phyloP scores from a whole-genome alignment of 2,797 vertebrate genomes.

The Thripadectes ignobilis region DNA sequence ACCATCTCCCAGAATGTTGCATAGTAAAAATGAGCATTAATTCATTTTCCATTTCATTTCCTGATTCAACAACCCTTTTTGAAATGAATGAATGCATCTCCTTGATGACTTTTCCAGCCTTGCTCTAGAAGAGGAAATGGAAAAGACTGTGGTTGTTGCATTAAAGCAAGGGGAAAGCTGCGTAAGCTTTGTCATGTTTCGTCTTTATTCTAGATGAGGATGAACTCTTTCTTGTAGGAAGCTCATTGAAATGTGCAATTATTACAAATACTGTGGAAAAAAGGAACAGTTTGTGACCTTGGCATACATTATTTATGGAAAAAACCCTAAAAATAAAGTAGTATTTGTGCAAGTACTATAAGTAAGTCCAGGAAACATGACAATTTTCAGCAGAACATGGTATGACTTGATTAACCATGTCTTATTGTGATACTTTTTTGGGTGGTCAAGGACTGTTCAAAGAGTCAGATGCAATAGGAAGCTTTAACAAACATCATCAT shows the following conservation, averaged over 20 bases:
- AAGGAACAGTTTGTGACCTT: neutral
- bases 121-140: slow-evolving; percentile 68
- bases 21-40: slow-evolving; percentile 52
- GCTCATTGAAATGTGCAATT: neutral
- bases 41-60: slow-evolving; percentile 76
- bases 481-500: neutral
- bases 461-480: neutral
- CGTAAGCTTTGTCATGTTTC: slow-evolving; percentile 46
- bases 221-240: slow-evolving; percentile 19
- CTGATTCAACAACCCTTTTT: slow-evolving; percentile 58
- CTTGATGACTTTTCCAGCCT: slow-evolving; percentile 76
- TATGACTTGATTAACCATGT: neutral
- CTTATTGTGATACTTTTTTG: neutral
- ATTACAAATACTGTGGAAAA: neutral
- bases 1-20: neutral
- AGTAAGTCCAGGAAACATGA: neutral
- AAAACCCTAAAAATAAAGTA: neutral
- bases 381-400: neutral
- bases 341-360: neutral
- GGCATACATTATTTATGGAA: neutral
- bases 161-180: slow-evolving; percentile 18
- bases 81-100: slow-evolving; percentile 66
- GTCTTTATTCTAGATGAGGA: slow-evolving; percentile 22
- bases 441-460: neutral
- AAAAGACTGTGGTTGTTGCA: slow-evolving; percentile 64